Base-by-base conservation (phyloP, 2,113 vertebrate species). In the Typhlomys cinereus region DNA sequence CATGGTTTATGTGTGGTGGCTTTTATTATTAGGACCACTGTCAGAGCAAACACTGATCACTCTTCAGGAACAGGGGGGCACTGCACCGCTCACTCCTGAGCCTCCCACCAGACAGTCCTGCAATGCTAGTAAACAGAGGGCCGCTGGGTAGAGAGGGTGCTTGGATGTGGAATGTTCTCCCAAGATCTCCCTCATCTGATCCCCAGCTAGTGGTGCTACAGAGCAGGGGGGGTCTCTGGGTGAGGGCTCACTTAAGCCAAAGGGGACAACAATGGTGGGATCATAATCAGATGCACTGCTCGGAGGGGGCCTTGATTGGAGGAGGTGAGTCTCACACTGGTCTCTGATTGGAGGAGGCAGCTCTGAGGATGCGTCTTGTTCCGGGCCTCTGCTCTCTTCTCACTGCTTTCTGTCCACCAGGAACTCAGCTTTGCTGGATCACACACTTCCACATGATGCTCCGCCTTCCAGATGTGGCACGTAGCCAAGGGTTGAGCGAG, bases 1-100 rank as follows among this genome's bases (percentile, higher is more conserved):
- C 5, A 14, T 2, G 3, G 27, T 34, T 62, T 36, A 21, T 1
- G 31, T 1, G 1, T 2, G 5, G 31, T 4, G 7, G 50, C 36
- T 44, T 52, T 75, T 74, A 57, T 15, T 4, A 10, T 4, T 5
- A 13, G 15, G n/a, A 8, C 20, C 41, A 39, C 78, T 23, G 1
- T 0, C 6, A 39, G 52, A 27, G 23, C 59, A 6, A 17, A 34
- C 3, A 48, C 31, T 10, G 5, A 11, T 27, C 2, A 0, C 27
- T 23, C 71, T 36, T 14, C 14, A 6, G 1, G 39, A 39, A 10
- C 0, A 27, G 44, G 69, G 34, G 44, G 69, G 4, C 18, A 2
- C 1, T 12, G 23, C 31, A 15, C 11, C 7, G 14, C 41, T 85
- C 13, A 10, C 23, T 3, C 12, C 80, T 61, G 54, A 23, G 2